These are phyloP conservation scores for Aphidius colemani DNA, from an alignment of 2,888 invertebrate species.

Conservation along the genomic window DNA sequence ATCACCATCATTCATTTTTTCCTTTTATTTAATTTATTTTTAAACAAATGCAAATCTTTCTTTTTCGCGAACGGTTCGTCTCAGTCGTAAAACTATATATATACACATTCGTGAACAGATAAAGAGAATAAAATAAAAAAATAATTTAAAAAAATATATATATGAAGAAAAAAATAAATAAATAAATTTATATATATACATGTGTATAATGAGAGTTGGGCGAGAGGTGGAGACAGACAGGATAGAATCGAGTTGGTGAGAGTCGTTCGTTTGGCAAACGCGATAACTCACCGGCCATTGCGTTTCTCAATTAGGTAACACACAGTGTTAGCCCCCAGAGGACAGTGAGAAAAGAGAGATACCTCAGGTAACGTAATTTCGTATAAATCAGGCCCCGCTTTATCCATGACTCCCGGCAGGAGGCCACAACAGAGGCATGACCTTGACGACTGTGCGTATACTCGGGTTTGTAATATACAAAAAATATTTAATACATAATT, in stretches of 20 bases:
- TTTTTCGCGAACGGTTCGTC: constrained; percentile 20
- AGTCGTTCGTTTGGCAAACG: constrained; percentile 35
- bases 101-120: constrained; percentile 14
- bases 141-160: constrained; percentile 23
- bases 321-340: constrained; percentile 27
- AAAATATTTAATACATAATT: not conserved
- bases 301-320: constrained; percentile 58
- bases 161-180: no score
- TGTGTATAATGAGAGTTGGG: no score
- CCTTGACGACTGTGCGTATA: constrained; percentile 28
- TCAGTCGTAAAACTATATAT: constrained; percentile 27
- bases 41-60: constrained; percentile 12
- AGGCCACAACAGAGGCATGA: constrained; percentile 29
- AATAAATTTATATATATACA: no score
- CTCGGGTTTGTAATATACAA: constrained; percentile 8
- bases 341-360: constrained; percentile 25
- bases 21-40: constrained; percentile 10
- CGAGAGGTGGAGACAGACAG: constrained; percentile 25
- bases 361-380: constrained; percentile 48
- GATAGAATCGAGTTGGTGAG: constrained; percentile 26
- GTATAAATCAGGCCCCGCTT: constrained; percentile 53
- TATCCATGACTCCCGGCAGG: constrained; percentile 39
- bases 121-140: constrained; percentile 8
- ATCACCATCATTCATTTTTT: constrained; percentile 3
- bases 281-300: constrained; percentile 56